Base-by-base conservation (phyloP, 2,797 vertebrate species). In the Lophura swinhoii region DNA sequence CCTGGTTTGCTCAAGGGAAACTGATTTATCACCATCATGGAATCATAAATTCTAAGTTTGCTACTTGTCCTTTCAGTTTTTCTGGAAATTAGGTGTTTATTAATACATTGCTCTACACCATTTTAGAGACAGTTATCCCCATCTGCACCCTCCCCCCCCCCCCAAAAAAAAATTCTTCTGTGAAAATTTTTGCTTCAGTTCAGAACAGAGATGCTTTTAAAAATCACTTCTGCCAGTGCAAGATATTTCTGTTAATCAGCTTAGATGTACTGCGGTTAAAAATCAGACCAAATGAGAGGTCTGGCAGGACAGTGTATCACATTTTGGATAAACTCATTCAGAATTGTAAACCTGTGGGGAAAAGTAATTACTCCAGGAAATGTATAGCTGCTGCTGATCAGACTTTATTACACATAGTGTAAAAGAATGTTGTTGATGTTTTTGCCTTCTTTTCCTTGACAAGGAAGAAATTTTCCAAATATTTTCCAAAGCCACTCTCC, bases 371-470 rank as follows among this genome's bases (percentile, higher is more conserved):
- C 26, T 62, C 10, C 9, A 35, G 46, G 48, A 88, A 62, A 69
- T 3, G 2, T 24, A 1, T 23, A 18, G 22, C 31, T 80, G 13
- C 15, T 83, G 35, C 14, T 39, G 43, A 63, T 33, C 53, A 43
- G 26, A 5, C 0, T 0, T 60, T 83, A 46, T 73, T 53, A 3
- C 24, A 41, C 0, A 0, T 18, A 29, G n/a, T 39, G 24, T 43
- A 67, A 28, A 59, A 22, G 7, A 18, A 6, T 22, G 6, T 12
- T 56, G n/a, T 20, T 51, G 49, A 5, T 33, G 37, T 1, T 33
- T 74, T 67, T 55, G 33, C 11, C 21, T 24, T 31, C 62, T 78
- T 71, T 62, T 31, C 43, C 21, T 9, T 26, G 55, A 3, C 3
- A 7, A 44, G 35, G 8, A 37, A 31, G 35, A 64, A 64, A 43